Conservation (phyloP, 2,888 invertebrate species). For the Orthosia gracilis region DNA sequence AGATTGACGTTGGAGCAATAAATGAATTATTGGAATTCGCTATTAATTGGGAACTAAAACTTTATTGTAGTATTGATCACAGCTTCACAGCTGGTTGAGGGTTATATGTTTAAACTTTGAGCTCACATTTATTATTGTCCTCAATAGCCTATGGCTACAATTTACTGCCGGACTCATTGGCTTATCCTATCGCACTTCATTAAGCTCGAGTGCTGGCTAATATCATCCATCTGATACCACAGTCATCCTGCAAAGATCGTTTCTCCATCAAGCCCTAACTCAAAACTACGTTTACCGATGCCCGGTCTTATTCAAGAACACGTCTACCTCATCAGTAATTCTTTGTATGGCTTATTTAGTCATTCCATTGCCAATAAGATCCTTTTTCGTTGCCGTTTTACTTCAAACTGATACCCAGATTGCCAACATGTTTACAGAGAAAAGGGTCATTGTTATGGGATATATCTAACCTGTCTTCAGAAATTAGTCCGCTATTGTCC, state of each 20-base stretch:
- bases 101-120: not conserved
- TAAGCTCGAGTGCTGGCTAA: not conserved
- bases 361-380: not conserved
- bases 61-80: not conserved
- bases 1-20: not conserved
- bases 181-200: no score
- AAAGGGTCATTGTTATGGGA: not conserved
- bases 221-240: not conserved
- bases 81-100: not conserved
- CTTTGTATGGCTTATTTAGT: not conserved
- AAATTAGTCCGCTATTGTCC: slow-evolving; percentile 92
- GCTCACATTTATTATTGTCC: not conserved
- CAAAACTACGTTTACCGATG: not conserved
- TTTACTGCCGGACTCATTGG: no score
- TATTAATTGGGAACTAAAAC: not conserved
- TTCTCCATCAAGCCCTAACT: not conserved
- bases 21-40: slow-evolving; percentile 9
- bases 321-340: not conserved
- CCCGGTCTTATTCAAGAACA: not conserved
- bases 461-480: slow-evolving; percentile 90
- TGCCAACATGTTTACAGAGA: not conserved
- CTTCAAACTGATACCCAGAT: not conserved
- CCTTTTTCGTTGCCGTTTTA: not conserved
- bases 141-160: no score
- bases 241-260: not conserved